These are phyloP conservation scores for Aphelenchoides besseyi DNA, from an alignment of 1,140 invertebrate species.

Conservation along the genomic window DNA sequence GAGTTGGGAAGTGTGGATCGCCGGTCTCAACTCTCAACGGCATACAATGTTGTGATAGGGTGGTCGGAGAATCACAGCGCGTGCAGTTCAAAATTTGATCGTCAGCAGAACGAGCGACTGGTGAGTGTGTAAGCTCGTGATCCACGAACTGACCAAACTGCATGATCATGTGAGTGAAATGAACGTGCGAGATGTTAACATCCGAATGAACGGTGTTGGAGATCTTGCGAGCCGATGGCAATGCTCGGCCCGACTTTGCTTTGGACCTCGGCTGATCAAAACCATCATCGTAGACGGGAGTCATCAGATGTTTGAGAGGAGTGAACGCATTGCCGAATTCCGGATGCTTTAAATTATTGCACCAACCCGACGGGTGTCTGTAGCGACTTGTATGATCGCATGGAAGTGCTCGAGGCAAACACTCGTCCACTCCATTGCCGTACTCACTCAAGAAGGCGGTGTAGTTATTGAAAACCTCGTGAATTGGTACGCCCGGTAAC, in stretches of 20 bases:
- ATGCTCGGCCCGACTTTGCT: constrained; percentile 75
- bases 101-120: constrained; percentile 48
- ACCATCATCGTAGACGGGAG: constrained; percentile 86
- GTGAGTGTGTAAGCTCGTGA: constrained; percentile 57
- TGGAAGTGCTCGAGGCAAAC: constrained; percentile 62
- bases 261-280: constrained; percentile 46
- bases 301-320: constrained; percentile 73
- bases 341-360: constrained; percentile 87
- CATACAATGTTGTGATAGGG: constrained; percentile 64
- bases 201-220: constrained; percentile 82
- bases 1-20: constrained; percentile 64
- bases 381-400: constrained; percentile 80
- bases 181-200: constrained; percentile 68
- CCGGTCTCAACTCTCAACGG: constrained; percentile 67
- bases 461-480: constrained; percentile 36
- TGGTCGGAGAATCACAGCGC: constrained; percentile 48
- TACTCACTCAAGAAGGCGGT: constrained; percentile 53
- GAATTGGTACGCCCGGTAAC: constrained; percentile 35
- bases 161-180: constrained; percentile 60
- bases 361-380: constrained; percentile 84
- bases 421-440: constrained; percentile 44
- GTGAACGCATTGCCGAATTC: constrained; percentile 86
- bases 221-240: constrained; percentile 74
- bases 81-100: constrained; percentile 57
- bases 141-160: constrained; percentile 60